Evolutionary conservation across 2,888 invertebrate species (phyloP), one percentile per base, ranked within the genome.

Genomic region (Prosapia bicincta): DNA sequence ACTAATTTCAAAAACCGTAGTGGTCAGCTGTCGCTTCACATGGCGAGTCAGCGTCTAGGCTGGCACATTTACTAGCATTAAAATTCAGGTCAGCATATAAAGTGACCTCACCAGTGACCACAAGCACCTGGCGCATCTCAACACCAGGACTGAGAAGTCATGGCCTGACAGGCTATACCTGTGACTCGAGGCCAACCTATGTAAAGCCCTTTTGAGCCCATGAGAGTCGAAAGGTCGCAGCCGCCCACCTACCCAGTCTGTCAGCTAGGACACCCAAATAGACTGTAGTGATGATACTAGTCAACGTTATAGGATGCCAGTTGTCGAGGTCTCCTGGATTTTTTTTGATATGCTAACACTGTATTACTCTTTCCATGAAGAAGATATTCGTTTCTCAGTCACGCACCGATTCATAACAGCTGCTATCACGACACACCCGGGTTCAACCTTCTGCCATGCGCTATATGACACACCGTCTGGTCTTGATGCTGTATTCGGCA

Each of bases 171-270:
- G n/a, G n/a, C n/a, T n/a, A n/a, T n/a, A n/a, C n/a, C n/a, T n/a
- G n/a, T n/a, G n/a, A n/a, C n/a, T n/a, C n/a, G n/a, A n/a, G n/a
- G n/a, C n/a, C n/a, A n/a, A n/a, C n/a, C n/a, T n/a, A n/a, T n/a
- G n/a, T 80, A 77, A 85, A 85, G 23, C 84, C 83, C 78, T 20
- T 54, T 20, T 54, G 54, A 20, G 54, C n/a, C 54, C n/a, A 54
- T 2, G 20, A 54, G 20, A 54, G 20, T 20, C 20, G 54, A 54
- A 20, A 54, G 2, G 2, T 54, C 9, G 10, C 13, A 3, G 54
- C 54, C 3, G 54, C 54, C 54, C 20, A 54, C 20, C 20, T n/a
- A 20, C 54, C 54, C n/a, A 54, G 54, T 54, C 54, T n/a, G 54
- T 54, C 54, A 3, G 54, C 54, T 54, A 20, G 20, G 54, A n/a